Conservation (phyloP, 2,888 invertebrate species). For the Phyllotreta striolata region DNA sequence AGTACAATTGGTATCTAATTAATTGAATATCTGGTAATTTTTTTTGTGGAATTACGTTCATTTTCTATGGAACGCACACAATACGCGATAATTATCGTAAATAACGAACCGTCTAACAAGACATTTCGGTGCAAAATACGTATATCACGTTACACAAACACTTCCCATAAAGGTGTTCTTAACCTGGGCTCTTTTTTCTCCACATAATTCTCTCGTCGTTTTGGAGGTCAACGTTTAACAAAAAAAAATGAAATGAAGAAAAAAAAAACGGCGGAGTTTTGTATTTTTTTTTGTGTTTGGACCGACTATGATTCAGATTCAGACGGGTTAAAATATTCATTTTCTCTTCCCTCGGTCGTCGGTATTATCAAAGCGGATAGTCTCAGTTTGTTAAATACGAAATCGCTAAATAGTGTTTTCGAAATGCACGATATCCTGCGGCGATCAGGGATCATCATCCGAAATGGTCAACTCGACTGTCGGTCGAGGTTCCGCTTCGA, state of each 20-base stretch:
- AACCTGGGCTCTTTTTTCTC: constrained; percentile 6
- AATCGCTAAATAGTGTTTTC: constrained; percentile 22
- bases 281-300: neutral
- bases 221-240: too few species aligned
- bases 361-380: constrained; percentile 25
- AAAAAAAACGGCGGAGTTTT: too few species aligned
- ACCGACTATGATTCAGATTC: constrained; percentile 22
- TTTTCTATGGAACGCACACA: too few species aligned
- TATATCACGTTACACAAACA: constrained; percentile 19
- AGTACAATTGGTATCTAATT: too few species aligned
- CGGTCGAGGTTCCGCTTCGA: too few species aligned
- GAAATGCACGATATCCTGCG: constrained; percentile 25
- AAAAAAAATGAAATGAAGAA: too few species aligned
- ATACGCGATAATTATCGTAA: neutral
- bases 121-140: constrained; percentile 19
- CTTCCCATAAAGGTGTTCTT: constrained; percentile 25
- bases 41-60: too few species aligned
- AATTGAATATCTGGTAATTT: too few species aligned
- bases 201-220: too few species aligned
- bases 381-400: constrained; percentile 22
- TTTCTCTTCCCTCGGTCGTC: too few species aligned
- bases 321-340: constrained; percentile 20
- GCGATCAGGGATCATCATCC: constrained; percentile 19
- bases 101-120: constrained; percentile 6
- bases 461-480: neutral